Evolutionary conservation across 2,113 vertebrate genomes (phyloP).

Genomic region (Nansenia antarctica): DNA sequence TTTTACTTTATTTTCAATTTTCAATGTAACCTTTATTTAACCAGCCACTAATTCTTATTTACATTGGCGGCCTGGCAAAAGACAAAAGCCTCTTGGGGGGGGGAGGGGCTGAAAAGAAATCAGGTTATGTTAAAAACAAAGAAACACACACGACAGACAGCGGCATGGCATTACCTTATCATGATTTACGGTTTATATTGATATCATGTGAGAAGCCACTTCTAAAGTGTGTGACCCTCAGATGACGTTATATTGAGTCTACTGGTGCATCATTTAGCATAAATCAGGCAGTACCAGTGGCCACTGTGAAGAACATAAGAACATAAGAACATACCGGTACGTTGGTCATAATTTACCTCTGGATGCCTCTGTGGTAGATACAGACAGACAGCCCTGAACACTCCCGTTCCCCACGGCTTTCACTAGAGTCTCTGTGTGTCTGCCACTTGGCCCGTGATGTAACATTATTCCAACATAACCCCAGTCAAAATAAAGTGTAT

Average conservation of each 20-base stretch:
- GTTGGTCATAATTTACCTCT: conserved; percentile 8
- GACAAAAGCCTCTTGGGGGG: no score
- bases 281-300: conserved; percentile 2
- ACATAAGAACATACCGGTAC: neutral
- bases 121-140: no score
- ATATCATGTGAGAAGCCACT: conserved; percentile 9
- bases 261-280: conserved; percentile 7
- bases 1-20: no score
- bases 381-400: neutral
- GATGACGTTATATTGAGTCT: conserved; percentile 7
- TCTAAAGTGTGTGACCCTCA: conserved; percentile 7
- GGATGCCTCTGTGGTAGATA: neutral
- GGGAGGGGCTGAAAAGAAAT: no score
- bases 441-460: conserved; percentile 33
- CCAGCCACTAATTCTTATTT: no score
- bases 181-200: conserved; percentile 7
- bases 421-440: conserved; percentile 32
- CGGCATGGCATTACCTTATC: no score
- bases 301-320: no score
- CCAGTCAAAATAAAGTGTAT: conserved; percentile 27
- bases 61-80: no score
- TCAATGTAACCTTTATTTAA: no score
- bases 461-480: conserved; percentile 39
- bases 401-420: conserved; percentile 14
- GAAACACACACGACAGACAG: no score